A percentile compares a stretch with the other conserved stretches of the same genome.
These are phyloP conservation scores for Tetramorium alpestre DNA, from an alignment of 1,140 invertebrate genomes.

Conservation along the genomic window DNA sequence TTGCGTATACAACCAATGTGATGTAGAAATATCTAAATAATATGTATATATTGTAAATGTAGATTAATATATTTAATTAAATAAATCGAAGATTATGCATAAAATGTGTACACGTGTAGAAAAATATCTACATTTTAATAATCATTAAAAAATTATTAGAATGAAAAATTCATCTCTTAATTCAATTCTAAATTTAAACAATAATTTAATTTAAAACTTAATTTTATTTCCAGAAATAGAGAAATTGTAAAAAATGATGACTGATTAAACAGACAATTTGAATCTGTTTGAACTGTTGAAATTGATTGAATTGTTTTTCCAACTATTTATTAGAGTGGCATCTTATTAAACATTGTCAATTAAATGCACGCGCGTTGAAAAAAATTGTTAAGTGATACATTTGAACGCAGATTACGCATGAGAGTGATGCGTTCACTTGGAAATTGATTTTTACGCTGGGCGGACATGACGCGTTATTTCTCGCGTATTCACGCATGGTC, in stretches of 20 bases:
- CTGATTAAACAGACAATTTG: not conserved
- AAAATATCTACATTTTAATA: not conserved
- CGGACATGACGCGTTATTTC: slow-evolving; percentile 35
- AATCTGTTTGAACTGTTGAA: not conserved
- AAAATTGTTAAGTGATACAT: slow-evolving; percentile 30
- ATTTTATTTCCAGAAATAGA: not conserved
- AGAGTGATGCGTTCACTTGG: slow-evolving; percentile 26
- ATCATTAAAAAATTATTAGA: not conserved
- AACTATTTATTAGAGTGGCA: not conserved
- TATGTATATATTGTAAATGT: not conserved
- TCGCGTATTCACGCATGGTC: slow-evolving; percentile 48
- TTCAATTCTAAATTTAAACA: not conserved
- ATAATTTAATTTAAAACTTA: not conserved
- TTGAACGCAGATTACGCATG: slow-evolving; percentile 26
- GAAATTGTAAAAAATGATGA: not conserved
- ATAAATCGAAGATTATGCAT: not conserved
- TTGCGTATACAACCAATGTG: not conserved
- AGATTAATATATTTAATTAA: slow-evolving; percentile 3
- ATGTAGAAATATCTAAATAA: not conserved
- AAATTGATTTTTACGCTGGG: slow-evolving; percentile 43
- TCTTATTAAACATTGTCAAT: slow-evolving; percentile 18
- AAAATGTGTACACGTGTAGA: not conserved
- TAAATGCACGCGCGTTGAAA: not conserved
- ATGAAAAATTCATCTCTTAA: not conserved
- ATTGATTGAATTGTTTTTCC: not conserved